These are phyloP conservation scores for Turritopsis dohrnii DNA, from an alignment of 30 jellyfish, hydroid and myxozoan species.

Conservation along the genomic window DNA sequence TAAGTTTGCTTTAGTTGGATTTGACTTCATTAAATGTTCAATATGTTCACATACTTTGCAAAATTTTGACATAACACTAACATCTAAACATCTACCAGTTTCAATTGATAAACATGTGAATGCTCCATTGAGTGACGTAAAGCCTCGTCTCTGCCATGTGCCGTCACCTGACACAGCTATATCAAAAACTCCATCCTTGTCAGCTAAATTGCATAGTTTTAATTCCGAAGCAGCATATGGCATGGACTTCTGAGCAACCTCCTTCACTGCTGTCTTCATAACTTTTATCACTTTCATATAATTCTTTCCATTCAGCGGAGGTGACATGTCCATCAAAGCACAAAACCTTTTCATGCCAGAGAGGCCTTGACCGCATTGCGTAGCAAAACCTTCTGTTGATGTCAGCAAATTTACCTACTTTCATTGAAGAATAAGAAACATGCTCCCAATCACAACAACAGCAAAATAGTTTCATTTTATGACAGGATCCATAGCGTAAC, in stretches of 20 bases:
- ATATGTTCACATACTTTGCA: too few relatives aligned
- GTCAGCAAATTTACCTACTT: conserved; percentile 8
- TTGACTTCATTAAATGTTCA: too few relatives aligned
- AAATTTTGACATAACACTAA: conserved; percentile 22
- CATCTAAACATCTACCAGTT: conserved; percentile 16
- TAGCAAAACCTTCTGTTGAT: conserved; percentile 23
- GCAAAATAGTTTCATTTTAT: too few relatives aligned
- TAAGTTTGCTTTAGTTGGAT: too few relatives aligned
- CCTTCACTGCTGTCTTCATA: background rate
- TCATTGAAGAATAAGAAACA: background rate
- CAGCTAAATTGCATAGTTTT: background rate
- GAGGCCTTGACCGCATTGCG: conserved; percentile 25
- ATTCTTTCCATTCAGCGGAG: conserved; percentile 13
- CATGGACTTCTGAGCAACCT: conserved; percentile 25
- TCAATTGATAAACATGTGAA: background rate
- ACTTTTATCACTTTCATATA: background rate
- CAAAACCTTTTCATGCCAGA: background rate
- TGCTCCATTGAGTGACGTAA: too few relatives aligned
- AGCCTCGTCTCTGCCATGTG: too few relatives aligned
- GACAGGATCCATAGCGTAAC: too few relatives aligned
- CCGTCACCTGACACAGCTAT: conserved; percentile 25
- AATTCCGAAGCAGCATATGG: conserved; percentile 16
- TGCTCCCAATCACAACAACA: too few relatives aligned
- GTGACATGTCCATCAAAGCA: conserved; percentile 21
- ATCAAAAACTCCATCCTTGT: conserved; percentile 8